Percentiles rank a stretch among this genome's conserved stretches.
Evolutionary conservation across 2,797 vertebrate species (phyloP).

Genomic region (Coccyzus lansbergi): DNA sequence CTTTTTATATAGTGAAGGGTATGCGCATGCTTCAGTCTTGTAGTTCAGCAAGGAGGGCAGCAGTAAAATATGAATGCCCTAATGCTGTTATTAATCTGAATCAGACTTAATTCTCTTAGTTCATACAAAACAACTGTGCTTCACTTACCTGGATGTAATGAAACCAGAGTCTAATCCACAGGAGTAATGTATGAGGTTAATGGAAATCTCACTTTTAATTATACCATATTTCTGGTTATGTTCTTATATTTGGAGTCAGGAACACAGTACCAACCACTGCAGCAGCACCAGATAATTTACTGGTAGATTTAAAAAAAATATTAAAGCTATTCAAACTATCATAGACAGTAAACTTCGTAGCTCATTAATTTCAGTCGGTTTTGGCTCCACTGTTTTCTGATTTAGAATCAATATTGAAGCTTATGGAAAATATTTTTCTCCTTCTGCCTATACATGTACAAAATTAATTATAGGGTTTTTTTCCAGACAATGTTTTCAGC

Average conservation of each 20-base stretch:
- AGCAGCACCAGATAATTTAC: not conserved
- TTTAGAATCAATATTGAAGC: not conserved
- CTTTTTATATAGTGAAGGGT: not conserved
- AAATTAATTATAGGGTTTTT: not conserved
- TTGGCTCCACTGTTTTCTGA: not conserved
- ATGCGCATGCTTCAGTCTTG: not conserved
- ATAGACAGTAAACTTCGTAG: not conserved
- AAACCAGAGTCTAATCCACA: not conserved
- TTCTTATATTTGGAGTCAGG: not conserved
- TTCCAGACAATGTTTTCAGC: not conserved
- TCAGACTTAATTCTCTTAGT: not conserved
- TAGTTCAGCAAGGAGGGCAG: not conserved
- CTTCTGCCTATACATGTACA: not conserved
- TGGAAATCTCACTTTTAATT: not conserved
- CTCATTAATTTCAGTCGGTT: not conserved
- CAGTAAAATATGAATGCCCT: not conserved
- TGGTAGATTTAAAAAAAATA: not conserved
- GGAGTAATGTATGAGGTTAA: not conserved
- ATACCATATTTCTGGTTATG: not conserved
- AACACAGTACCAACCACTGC: not conserved
- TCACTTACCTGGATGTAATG: not conserved
- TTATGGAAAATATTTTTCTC: not conserved
- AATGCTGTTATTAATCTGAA: not conserved
- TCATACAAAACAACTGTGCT: not conserved
- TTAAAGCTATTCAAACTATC: not conserved